A percentile compares a stretch with the other conserved stretches of the same genome.
phyloP scores from a whole-genome alignment of 2,888 invertebrate genomes.

The Cephus sareptanus region DNA sequence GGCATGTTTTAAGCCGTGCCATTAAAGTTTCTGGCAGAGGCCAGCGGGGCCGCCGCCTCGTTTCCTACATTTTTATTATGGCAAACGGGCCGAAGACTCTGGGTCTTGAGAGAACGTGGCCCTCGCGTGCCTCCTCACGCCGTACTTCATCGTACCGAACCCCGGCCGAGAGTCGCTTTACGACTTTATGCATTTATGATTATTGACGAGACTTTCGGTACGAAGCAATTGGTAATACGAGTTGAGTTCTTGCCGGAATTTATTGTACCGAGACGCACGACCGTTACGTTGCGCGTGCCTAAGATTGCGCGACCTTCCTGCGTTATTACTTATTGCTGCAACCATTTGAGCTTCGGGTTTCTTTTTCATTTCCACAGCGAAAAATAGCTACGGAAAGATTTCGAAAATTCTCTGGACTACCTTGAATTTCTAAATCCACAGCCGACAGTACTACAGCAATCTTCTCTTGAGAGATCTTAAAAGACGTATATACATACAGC shows the following conservation, averaged over 20 bases:
- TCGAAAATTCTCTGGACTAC: neutral
- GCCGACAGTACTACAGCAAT: neutral
- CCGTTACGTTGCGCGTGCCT: neutral
- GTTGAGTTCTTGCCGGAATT: neutral
- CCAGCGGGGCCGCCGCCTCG: neutral
- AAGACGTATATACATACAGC: neutral
- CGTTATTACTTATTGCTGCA: neutral
- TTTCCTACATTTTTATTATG: neutral
- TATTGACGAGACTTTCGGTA: slow-evolving; percentile 35
- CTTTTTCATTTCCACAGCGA: neutral
- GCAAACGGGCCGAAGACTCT: neutral
- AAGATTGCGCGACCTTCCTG: neutral
- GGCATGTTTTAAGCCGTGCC: neutral
- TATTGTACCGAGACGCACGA: neutral
- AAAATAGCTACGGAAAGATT: neutral
- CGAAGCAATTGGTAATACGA: neutral
- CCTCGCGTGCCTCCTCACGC: slow-evolving; percentile 14
- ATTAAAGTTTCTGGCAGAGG: neutral
- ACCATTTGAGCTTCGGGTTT: neutral
- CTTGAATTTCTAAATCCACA: neutral
- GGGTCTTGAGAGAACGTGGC: slow-evolving; percentile 9
- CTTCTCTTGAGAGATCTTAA: neutral
- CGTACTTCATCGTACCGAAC: neutral
- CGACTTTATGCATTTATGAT: slow-evolving; percentile 50
- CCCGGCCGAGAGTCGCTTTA: slow-evolving; percentile 24